Evolutionary conservation across 2,888 invertebrate genomes (phyloP), one percentile per base, ranked within the genome.

Genomic region (Apamea monoglypha): DNA sequence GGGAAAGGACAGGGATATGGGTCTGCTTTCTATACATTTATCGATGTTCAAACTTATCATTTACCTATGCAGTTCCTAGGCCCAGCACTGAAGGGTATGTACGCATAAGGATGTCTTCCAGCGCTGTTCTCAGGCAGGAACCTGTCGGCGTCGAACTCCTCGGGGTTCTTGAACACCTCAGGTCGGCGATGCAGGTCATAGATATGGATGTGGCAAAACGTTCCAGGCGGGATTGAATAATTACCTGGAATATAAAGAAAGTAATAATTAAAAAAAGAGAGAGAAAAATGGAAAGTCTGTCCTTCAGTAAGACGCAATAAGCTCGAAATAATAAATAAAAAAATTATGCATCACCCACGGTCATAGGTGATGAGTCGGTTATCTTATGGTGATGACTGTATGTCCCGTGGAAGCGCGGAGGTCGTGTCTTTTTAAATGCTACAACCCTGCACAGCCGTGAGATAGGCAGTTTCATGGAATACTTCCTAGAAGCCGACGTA

Each of bases 61-160:
- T 75, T 86, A 93, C 93, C 92, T 84, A 98, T 98, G 86, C 98
- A 98, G 91, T 98, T 98, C 70, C 98, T 96, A 0, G 97, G 97
- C 0, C 98, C 98, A 0, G 98, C 98, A 90, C 98, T 98, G 83
- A 98, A 98, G 0, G 98, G 98, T 77, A 98, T 97, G 90, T 97
- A 98, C 0, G 97, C 96, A 86, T 97, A 98, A 0, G 98, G 97
- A 94, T 98, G 98, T 29, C 98, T 95, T 40, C 94, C 93, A 0
- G 89, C 84, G 14, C 94, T 92, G 89, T 97, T 97, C 90, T 80
- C 97, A 0, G 97, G 97, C 32, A 98, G 92, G 93, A 98, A 98
- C 86, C 98, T 95, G 76, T 98, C 98, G 0, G 98, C 98, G 92
- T 98, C 97, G 91, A 98, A 98, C 80, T 95, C 95, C 63, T 97